Base-by-base conservation (phyloP, 2,113 vertebrate genomes). In the Atractosteus spatula region DNA sequence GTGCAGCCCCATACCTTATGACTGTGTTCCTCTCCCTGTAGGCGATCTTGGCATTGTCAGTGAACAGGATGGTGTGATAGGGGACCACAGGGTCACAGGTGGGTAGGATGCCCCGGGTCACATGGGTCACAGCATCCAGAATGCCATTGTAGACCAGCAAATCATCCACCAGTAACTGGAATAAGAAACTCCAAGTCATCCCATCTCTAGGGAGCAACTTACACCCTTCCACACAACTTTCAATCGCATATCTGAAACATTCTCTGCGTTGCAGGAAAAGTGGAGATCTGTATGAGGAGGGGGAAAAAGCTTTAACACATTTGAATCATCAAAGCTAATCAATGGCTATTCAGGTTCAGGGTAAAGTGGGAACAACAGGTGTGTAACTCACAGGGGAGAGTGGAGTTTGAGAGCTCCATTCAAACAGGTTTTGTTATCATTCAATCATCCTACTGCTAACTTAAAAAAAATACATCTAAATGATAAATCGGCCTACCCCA, bases 101-200 rank as follows among this genome's bases (percentile, higher is more conserved):
- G 0, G 97, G 97, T 47, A 99, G 90, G 80, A 99, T 98, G 61
- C 97, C 97, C 0, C 87, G 85, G 0, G 90, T 72, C 55, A 91
- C 72, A 3, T 92, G 91, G 80, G 77, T 90, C 57, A 95, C 94
- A 77, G 91, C 88, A 81, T 95, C 94, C 86, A 99, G 83, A 72
- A 97, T 86, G 64, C 97, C 97, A 0, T 98, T 98, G 84, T 99
- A 99, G 69, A 98, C 96, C 14, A 99, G 89, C 77, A 99, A 79
- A 87, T 99, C 96, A 8, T 99, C 97, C 3, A 99, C 97, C 45
- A 99, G 92, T 13, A 99, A 92, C 97, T 99, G 68, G 44, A 62
- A 70, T 71, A 76, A 43, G 8, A 29, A 29, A 29, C 29, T 0
- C 29, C 29, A 29, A 29, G 29, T 29, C 29, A 29, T 29, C 29